A percentile compares a stretch with the other conserved stretches of the same genome.
These are phyloP conservation scores for Bombus impatiens DNA, from an alignment of 1,140 invertebrate species.

Conservation along the genomic window DNA sequence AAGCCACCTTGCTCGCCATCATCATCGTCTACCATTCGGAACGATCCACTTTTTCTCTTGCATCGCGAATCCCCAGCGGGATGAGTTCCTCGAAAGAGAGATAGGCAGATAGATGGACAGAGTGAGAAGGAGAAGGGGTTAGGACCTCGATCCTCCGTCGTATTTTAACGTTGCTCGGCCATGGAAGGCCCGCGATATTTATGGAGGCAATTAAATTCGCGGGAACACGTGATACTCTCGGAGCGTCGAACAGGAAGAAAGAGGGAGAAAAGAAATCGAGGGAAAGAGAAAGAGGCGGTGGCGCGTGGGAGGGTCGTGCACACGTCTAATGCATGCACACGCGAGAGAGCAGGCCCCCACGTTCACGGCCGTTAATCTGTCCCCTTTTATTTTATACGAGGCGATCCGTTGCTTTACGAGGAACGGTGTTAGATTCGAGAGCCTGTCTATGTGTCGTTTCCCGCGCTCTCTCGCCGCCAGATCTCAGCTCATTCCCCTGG, in stretches of 20 bases:
- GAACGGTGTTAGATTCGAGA: constrained; percentile 54
- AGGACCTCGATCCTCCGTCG: not conserved
- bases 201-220: constrained; percentile 77
- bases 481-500: no score
- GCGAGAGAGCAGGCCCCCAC: constrained; percentile 37
- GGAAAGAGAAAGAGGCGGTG: not conserved
- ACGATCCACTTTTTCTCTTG: constrained; percentile 13
- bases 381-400: constrained; percentile 71
- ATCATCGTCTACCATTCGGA: not conserved
- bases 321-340: constrained; percentile 37
- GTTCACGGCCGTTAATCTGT: constrained; percentile 69
- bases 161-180: constrained; percentile 35
- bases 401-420: constrained; percentile 67
- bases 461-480: constrained; percentile 51
- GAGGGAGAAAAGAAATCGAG: not conserved
- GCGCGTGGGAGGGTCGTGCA: constrained; percentile 62
- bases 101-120: no score
- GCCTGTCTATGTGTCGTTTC: constrained; percentile 37
- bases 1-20: not conserved
- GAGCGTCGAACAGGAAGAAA: constrained; percentile 36
- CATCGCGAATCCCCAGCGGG: not conserved
- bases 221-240: constrained; percentile 68
- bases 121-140: not conserved
- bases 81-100: not conserved
- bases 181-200: constrained; percentile 67